Conservation (phyloP, 2,888 invertebrate genomes). For the Drosophila tanythrix region DNA sequence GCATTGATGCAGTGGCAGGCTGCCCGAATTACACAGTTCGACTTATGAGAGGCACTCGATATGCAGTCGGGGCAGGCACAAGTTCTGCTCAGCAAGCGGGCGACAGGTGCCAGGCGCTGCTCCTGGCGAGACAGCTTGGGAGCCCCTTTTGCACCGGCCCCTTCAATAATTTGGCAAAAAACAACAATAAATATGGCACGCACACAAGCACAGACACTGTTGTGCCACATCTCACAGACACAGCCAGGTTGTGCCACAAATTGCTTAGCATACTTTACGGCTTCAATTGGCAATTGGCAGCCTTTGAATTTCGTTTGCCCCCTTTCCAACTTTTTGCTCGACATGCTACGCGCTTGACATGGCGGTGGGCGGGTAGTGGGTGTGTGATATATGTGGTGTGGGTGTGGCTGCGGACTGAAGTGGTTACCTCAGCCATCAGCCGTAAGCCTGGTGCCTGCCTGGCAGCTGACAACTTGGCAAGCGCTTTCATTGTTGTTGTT, state of each 20-base stretch:
- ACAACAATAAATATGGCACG: constrained; percentile 71
- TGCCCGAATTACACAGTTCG: constrained; percentile 41
- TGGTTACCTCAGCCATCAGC: constrained; percentile 39
- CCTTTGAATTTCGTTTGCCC: constrained; percentile 70
- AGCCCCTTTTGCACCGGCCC: not conserved
- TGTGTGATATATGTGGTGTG: not conserved
- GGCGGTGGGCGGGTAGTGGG: not conserved
- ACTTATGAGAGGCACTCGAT: constrained; percentile 57
- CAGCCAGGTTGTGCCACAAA: constrained; percentile 56
- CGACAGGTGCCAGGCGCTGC: constrained; percentile 27
- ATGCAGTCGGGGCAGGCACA: constrained; percentile 38
- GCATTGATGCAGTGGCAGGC: not conserved
- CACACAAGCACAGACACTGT: constrained; percentile 28
- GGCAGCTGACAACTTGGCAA: constrained; percentile 79
- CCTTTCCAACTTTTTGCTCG: constrained; percentile 30
- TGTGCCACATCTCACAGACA: constrained; percentile 32
- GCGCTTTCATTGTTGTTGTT: constrained; percentile 42
- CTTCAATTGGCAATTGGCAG: constrained; percentile 80
- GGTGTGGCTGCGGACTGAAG: constrained; percentile 16
- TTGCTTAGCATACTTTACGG: constrained; percentile 81
- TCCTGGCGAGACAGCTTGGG: constrained; percentile 31
- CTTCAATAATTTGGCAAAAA: constrained; percentile 57
- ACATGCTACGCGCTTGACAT: constrained; percentile 53
- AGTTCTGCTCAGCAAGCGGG: constrained; percentile 17
- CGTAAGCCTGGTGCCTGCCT: constrained; percentile 70